Base-by-base conservation (phyloP, 2,797 vertebrate species). In the Microctenopoma steveboyesi region DNA sequence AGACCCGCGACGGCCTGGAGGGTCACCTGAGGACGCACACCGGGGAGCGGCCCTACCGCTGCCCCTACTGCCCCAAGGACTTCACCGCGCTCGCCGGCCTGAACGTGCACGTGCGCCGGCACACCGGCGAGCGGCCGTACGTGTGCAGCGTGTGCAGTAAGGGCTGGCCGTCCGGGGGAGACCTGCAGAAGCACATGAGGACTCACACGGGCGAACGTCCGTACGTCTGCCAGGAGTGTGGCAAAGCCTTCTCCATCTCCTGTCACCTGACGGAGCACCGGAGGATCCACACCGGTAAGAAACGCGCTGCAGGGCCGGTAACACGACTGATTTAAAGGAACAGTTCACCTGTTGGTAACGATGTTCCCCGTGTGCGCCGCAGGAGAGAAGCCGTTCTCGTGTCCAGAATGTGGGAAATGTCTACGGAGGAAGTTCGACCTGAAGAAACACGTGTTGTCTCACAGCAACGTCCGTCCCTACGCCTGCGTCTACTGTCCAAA, bases 171-270 rank as follows among this genome's bases (percentile, higher is more conserved):
- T 93, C 91, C 0, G 91, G 91, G 0, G 92, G 92, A 3, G 92
- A 92, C 80, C 88, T 94, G 59, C 92, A 93, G 83, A 93, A 93
- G 18, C 93, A 94, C 81, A 89, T 91, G 86, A 87, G 92, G 69
- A 88, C 74, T 0, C 92, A 94, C 80, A 93, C 93, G 0, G 93
- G 93, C 0, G 93, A 93, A 11, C 84, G 88, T 5, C 93, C 92
- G 0, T 94, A 92, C 64, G 57, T 76, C 49, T 94, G 93, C 33
- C 80, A 62, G 66, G 83, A 93, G 48, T 94, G 93, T 0, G 88
- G 89, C 1, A 93, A 93, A 58, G 88, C 88, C 45, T 94, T 94
- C 68, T 84, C 92, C 50, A 91, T 91, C 15, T 93, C 92, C 55
- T 92, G 92, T 58, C 93, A 94, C 82, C 88, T 94, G 69, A 93